Evolutionary conservation across 2,888 invertebrate genomes (phyloP), one percentile per base, ranked within the genome.

Genomic region (Drosophila stalkeri): DNA sequence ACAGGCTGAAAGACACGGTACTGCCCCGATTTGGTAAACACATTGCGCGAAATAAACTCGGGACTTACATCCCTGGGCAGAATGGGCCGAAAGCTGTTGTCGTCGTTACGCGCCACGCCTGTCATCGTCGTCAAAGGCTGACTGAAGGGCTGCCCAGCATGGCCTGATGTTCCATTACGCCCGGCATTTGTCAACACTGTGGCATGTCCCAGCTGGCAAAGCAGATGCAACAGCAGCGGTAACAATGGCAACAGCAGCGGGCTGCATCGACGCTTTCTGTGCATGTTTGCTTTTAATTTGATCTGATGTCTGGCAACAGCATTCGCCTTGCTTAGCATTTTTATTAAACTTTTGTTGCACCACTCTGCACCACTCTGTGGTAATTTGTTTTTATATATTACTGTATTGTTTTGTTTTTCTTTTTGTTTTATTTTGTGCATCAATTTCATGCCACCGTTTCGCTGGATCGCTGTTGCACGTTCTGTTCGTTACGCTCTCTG

Each of bases 21-120:
- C 64, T 93, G 91, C 0, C 92, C 92, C 16, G 88, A 75, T 72
- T 91, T 82, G 6, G 91, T 92, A 64, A 92, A 92, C 4, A 92
- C 83, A 56, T 91, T 91, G 2, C 82, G 85, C 9, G 91, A 86
- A 27, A 92, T 91, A 16, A 85, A 78, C 74, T 92, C 90, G 0
- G 88, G 82, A 64, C 84, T 91, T 35, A 84, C 80, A 54, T 89
- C 84, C 43, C 76, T 82, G 11, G 91, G 87, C 46, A 90, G 77
- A 43, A 93, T 90, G 9, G 92, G 92, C 6, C 86, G 90, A 56
- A 93, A 92, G 14, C 81, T 89, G 64, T 90, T 84, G 54, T 88
- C 91, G 47, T 85, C 85, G 35, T 71, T 71, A 52, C 72, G 78
- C 4, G 77, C 76, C 55, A 62, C 43, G 1, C 81, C 81, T 12